Evolutionary conservation across 2,113 vertebrate species (phyloP).

Genomic region (Actenoides hombroni): DNA sequence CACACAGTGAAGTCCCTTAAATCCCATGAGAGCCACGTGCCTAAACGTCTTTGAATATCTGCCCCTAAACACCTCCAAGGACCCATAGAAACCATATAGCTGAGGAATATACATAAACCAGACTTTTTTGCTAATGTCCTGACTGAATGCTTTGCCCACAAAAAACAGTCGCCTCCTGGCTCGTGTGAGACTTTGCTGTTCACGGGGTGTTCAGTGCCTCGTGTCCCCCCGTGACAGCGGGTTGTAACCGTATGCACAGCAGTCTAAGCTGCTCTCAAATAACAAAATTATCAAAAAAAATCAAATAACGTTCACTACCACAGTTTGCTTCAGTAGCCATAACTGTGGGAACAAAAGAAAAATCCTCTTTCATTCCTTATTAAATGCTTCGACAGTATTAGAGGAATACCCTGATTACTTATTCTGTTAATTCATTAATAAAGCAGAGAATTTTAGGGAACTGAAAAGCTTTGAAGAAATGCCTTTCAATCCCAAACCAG

Average conservation of each 20-base stretch:
- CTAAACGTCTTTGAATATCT: neutral
- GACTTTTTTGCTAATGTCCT: neutral
- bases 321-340: neutral
- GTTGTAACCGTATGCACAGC: neutral
- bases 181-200: neutral
- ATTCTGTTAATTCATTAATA: neutral
- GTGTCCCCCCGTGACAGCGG: neutral
- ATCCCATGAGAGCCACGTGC: rapidly evolving
- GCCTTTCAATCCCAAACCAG: neutral
- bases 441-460: neutral
- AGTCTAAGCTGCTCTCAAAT: conserved; percentile 24
- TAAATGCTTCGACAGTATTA: conserved; percentile 36
- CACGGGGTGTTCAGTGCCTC: neutral
- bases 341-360: conserved; percentile 42
- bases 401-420: neutral
- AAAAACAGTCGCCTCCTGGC: neutral
- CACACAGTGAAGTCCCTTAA: neutral
- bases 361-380: conserved; percentile 20
- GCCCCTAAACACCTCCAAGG: neutral
- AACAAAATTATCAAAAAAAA: conserved; percentile 10
- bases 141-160: neutral
- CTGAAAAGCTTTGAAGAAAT: conserved; percentile 9
- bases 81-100: neutral
- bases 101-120: neutral
- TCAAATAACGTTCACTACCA: neutral